Base-by-base conservation (phyloP, 2,888 invertebrate species). In the Prosopocoilus inquinatus region DNA sequence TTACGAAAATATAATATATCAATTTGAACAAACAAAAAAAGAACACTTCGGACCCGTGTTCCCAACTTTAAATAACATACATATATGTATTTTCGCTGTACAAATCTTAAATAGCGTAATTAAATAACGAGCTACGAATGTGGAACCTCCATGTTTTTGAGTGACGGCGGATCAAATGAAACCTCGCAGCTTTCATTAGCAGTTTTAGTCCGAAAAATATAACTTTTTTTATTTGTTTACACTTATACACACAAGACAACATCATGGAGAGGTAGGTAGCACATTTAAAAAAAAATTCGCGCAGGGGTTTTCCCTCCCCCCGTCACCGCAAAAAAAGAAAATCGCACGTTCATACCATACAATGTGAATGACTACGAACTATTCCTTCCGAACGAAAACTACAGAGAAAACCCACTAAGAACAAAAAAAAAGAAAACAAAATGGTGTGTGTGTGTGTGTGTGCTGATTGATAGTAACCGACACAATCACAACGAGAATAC, bases 21-120 rank as follows among this genome's bases (percentile, higher is more conserved):
- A 54, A 48, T 53, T 43, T 41, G 44, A 53, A 58, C 53, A 57
- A 41, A 28, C 20, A 28, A 28, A 28, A 28, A 28, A 63, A 59
- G 59, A 56, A 60, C 57, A 58, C 56, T 53, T 54, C 59, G 62
- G 54, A 65, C 65, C 65, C 63, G 64, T 65, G 60, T 64, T 61
- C 63, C 61, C 64, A 64, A 56, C 52, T 54, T 59, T 59, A 46
- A 58, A 61, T 55, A 65, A 65, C 64, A 63, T 28, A 28, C 7
- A 28, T 28, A 28, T 28, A 7, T 28, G 7, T 28, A 64, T 57
- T 59, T n/a, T 61, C 59, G 64, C 64, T 64, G 63, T 64, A 64
- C 63, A 64, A 65, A 66, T 61, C 63, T 64, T 28, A 28, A 28
- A 5, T 28, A 28, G 20, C 20, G 3, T 16, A 50, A 45, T 47